These are phyloP conservation scores for Frankliniella intonsa DNA, from an alignment of 2,888 invertebrate genomes.

Conservation along the genomic window DNA sequence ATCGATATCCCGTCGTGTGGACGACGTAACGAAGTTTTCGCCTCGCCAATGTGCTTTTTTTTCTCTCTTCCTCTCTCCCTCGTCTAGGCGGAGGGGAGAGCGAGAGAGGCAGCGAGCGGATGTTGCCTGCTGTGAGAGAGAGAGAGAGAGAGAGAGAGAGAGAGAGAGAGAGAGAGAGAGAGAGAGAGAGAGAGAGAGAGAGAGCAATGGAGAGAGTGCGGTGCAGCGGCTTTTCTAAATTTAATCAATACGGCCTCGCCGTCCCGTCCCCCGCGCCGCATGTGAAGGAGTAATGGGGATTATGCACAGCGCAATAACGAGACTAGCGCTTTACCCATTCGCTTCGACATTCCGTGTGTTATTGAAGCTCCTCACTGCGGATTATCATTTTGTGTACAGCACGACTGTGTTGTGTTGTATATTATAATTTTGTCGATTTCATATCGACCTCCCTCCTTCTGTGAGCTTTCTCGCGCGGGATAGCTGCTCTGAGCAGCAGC, in stretches of 20 bases:
- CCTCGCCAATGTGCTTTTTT: neutral
- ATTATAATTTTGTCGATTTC: no score
- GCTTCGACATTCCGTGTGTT: no score
- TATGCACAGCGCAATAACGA: neutral
- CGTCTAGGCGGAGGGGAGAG: neutral
- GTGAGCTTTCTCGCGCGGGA: no score
- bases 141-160: neutral
- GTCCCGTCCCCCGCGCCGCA: no score
- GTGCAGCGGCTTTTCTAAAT: neutral
- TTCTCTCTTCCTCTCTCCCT: no score
- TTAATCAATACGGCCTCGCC: neutral
- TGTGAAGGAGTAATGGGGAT: neutral
- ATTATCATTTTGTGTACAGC: no score
- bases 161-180: neutral
- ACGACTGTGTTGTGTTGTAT: no score
- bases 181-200: neutral
- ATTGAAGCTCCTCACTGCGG: no score
- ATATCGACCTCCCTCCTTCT: no score
- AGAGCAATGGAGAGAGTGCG: neutral
- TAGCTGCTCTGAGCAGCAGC: no score
- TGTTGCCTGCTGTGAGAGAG: neutral
- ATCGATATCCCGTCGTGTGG: neutral
- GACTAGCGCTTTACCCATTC: no score
- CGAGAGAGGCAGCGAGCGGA: neutral
- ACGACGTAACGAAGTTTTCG: constrained; percentile 1